Evolutionary conservation across 1,140 invertebrate species (phyloP).

Genomic region (Drosophila obscura): DNA sequence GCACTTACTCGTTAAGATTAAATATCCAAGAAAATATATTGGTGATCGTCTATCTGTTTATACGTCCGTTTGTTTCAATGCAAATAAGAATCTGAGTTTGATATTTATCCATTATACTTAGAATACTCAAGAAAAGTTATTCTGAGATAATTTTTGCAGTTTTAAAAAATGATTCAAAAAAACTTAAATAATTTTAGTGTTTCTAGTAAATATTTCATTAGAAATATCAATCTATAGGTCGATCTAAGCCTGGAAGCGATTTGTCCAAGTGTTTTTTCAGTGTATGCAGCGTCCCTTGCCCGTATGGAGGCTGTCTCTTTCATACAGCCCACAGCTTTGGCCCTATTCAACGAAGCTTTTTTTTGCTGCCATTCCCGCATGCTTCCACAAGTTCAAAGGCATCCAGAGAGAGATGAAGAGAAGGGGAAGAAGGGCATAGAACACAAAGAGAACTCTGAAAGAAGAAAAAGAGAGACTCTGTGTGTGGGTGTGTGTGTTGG

Average conservation of each 20-base stretch:
- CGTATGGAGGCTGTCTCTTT: constrained; percentile 19
- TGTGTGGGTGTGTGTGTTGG: constrained; percentile 18
- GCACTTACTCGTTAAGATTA: neutral
- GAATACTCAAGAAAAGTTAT: no score
- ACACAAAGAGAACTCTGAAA: neutral
- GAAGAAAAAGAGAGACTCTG: neutral
- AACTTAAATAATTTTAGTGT: no score
- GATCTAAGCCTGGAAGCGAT: no score
- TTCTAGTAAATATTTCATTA: no score
- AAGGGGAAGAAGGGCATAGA: neutral
- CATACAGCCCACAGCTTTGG: constrained; percentile 22
- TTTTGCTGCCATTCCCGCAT: neutral
- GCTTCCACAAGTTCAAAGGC: constrained; percentile 68
- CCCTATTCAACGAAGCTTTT: constrained; percentile 33
- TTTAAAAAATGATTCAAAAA: no score
- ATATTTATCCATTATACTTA: no score
- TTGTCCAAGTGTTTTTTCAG: neutral
- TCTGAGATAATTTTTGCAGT: no score
- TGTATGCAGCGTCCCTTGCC: constrained; percentile 7
- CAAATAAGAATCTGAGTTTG: no score
- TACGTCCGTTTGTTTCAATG: no score
- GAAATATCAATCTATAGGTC: no score
- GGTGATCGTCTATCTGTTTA: no score
- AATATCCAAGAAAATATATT: no score
- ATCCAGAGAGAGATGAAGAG: constrained; percentile 10